Evolutionary conservation across 2,797 vertebrate genomes (phyloP), one percentile per base, ranked within the genome.

Genomic region (Semotilus atromaculatus): DNA sequence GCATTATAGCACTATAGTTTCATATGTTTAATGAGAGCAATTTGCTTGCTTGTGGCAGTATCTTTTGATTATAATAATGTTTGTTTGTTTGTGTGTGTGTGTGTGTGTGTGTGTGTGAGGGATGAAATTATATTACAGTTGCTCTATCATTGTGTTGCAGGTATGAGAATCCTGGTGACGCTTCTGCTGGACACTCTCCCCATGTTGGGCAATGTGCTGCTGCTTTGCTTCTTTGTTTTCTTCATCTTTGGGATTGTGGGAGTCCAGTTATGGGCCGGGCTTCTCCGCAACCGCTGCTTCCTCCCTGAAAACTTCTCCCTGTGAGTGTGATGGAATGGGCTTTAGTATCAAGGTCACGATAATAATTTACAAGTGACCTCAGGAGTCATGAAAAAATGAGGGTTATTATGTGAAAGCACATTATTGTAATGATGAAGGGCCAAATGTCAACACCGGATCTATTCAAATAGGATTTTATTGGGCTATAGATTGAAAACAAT

Each of bases 151-250:
- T 73, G 71, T 83, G 87, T 80, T 85, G 72, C 94, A 99, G 98
- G 97, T 93, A 99, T 99, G 98, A 96, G 98, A 62, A 99, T 99
- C 92, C 94, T 97, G 38, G 97, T 97, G 88, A 97, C 97, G 0
- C 91, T 97, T 85, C 94, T 97, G 79, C 91, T 97, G 93, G 97
- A 97, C 92, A 97, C 97, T 0, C 93, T 97, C 75, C 97, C 97
- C 85, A 97, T 97, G 97, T 89, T 97, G 92, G 97, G 97, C 86
- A 97, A 97, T 0, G 97, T 97, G 81, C 94, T 97, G 45, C 95
- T 97, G 60, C 96, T 97, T 89, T 97, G 97, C 84, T 97, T 97
- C 93, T 97, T 97, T 0, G 97, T 97, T 86, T 97, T 97, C 94
- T 97, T 97, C 93, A 97, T 97, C 90, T 97, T 97, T 0, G 97